Conservation (phyloP, 1,140 invertebrate genomes). For the Neodiprion virginianus region DNA sequence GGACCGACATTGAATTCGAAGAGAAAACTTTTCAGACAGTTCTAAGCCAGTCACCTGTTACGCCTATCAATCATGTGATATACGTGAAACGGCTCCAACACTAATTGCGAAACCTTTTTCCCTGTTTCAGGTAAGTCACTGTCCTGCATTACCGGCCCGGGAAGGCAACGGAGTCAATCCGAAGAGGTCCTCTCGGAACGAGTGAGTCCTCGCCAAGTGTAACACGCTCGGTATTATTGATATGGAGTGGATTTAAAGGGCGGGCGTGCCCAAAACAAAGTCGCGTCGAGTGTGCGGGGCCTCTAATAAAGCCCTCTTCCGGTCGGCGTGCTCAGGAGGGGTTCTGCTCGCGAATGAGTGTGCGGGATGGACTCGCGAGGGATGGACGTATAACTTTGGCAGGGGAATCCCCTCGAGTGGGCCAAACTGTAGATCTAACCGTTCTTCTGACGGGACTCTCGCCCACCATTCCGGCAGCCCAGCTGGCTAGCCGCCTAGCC, state of each 20-base stretch:
- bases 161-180: no score
- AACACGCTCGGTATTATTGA: no score
- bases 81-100: background rate
- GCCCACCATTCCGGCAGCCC: background rate
- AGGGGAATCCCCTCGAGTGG: slow-evolving; percentile 41
- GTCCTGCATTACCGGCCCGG: no score
- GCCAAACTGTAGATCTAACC: slow-evolving; percentile 47
- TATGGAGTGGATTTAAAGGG: no score
- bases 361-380: background rate
- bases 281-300: background rate
- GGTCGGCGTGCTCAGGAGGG: no score
- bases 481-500: background rate
- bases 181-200: no score
- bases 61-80: background rate
- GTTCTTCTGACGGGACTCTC: slow-evolving; percentile 31
- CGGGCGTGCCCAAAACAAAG: no score
- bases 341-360: background rate
- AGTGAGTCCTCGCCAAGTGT: no score
- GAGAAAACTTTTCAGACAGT: background rate
- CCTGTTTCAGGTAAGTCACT: no score
- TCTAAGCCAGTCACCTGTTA: background rate
- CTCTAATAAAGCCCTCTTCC: slow-evolving; percentile 26
- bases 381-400: slow-evolving; percentile 12
- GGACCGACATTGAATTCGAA: background rate
- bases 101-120: no score